These are phyloP conservation scores for Tokudaia tokunoshimensis DNA, from an alignment of 2,797 vertebrate species.

Conservation along the genomic window DNA sequence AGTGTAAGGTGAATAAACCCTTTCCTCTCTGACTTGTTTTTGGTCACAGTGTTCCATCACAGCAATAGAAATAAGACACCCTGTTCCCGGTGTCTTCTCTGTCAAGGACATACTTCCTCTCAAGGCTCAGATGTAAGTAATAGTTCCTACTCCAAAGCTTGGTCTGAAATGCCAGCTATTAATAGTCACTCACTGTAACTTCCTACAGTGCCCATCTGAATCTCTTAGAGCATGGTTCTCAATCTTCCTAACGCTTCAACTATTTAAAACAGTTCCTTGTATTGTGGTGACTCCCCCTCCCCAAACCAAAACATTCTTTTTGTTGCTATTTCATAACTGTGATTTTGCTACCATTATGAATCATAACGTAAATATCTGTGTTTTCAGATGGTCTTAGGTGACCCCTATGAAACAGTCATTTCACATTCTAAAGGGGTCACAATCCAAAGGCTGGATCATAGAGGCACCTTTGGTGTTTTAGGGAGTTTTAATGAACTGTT, in stretches of 20 bases:
- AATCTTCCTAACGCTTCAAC: background rate
- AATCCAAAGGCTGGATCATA: background rate
- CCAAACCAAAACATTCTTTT: background rate
- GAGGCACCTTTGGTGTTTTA: background rate
- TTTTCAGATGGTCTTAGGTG: background rate
- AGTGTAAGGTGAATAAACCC: background rate
- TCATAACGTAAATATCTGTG: background rate
- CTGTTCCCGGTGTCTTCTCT: background rate
- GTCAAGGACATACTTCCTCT: background rate
- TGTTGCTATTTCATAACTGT: background rate
- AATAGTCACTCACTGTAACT: background rate
- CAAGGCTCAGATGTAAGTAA: background rate
- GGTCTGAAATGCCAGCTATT: background rate
- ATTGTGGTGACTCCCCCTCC: background rate
- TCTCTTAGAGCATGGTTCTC: background rate
- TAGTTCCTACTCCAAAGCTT: background rate
- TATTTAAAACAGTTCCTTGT: background rate
- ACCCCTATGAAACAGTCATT: background rate
- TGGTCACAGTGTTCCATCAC: background rate
- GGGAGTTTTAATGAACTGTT: background rate
- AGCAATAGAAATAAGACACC: background rate
- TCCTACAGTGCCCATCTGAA: background rate
- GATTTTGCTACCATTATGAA: background rate
- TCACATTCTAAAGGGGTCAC: background rate
- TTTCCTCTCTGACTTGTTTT: background rate